Conservation (phyloP, 2,888 invertebrate species). For the Malthinus flaveolus region DNA sequence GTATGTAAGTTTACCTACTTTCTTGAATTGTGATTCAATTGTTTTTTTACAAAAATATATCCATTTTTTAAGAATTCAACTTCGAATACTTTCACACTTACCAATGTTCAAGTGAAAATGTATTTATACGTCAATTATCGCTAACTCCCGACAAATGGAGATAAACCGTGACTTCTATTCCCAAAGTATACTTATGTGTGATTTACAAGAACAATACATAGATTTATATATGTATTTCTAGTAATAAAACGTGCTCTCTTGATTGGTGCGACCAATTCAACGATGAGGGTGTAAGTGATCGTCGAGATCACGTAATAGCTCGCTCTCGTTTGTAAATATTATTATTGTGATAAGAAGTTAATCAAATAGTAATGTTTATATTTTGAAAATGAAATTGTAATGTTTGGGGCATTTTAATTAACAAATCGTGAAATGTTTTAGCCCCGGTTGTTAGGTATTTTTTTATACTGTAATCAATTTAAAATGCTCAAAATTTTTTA, state of each 20-base stretch:
- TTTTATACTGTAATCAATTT: slow-evolving; percentile 25
- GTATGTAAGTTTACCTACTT: too few species aligned
- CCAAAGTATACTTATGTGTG: slow-evolving; percentile 29
- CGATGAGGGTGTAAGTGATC: slow-evolving; percentile 34
- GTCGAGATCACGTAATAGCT: slow-evolving; percentile 28
- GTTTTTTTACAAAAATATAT: neutral
- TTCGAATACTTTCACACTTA: too few species aligned
- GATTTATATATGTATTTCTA: slow-evolving; percentile 20
- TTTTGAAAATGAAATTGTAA: slow-evolving; percentile 27
- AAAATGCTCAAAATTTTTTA: slow-evolving; percentile 21
- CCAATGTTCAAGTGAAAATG: neutral
- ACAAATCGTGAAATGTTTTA: slow-evolving; percentile 13
- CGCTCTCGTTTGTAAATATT: slow-evolving; percentile 49
- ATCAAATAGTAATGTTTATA: slow-evolving; percentile 43
- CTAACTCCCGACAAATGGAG: neutral
- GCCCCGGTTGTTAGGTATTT: slow-evolving; percentile 32
- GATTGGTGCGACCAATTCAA: slow-evolving; percentile 20
- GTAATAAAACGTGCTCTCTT: slow-evolving; percentile 32
- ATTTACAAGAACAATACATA: slow-evolving; percentile 24
- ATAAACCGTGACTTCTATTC: slow-evolving; percentile 1
- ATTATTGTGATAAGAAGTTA: slow-evolving; percentile 55
- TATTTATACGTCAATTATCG: slow-evolving; percentile 10
- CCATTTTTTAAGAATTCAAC: neutral
- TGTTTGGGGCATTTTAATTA: slow-evolving; percentile 21
- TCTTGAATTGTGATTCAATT: too few species aligned